Conservation (phyloP, 2,113 vertebrate genomes). For the Acrocephalus kingi region DNA sequence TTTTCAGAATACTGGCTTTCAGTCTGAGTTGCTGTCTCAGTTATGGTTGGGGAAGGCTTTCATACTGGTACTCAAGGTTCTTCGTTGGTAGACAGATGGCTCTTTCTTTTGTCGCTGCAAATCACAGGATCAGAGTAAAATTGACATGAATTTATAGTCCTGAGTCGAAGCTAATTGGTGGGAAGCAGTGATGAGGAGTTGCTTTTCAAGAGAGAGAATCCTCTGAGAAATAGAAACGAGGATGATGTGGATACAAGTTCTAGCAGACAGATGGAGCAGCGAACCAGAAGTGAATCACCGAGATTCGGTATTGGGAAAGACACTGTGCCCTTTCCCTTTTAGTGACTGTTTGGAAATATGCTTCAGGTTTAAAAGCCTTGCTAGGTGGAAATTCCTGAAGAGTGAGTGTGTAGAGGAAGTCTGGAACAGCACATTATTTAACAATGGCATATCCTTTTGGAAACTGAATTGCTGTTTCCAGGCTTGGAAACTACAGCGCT, state of each 20-base stretch:
- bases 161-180: not conserved
- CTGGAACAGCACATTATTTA: not conserved
- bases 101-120: not conserved
- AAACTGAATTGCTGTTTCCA: not conserved
- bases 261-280: not conserved
- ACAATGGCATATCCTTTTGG: not conserved
- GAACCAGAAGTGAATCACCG: not conserved
- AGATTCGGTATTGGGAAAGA: not conserved
- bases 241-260: not conserved
- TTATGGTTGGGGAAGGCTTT: not conserved
- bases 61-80: not conserved
- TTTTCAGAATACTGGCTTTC: not conserved
- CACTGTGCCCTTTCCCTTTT: not conserved
- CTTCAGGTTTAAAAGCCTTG: not conserved
- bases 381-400: not conserved
- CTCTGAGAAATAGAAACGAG: not conserved
- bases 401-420: not conserved
- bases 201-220: not conserved
- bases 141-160: not conserved
- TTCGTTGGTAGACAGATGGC: not conserved
- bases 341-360: accelerated
- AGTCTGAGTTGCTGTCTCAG: not conserved
- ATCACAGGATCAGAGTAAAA: not conserved
- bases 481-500: not conserved
- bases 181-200: not conserved